Conservation (phyloP, 2,888 invertebrate species). For the Apeira syringaria region DNA sequence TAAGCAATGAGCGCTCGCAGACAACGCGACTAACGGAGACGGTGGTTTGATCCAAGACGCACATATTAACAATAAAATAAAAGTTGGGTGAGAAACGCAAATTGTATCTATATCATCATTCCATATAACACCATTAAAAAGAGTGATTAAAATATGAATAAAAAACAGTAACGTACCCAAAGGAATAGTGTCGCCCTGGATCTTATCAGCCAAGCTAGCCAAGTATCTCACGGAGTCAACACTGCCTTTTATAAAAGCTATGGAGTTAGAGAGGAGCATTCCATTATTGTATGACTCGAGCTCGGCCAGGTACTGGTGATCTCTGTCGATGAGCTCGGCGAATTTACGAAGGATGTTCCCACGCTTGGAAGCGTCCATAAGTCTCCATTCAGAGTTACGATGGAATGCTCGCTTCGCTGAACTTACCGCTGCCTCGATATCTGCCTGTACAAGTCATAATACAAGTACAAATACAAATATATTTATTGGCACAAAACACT, state of each 20-base stretch:
- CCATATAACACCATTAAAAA: too few relatives aligned
- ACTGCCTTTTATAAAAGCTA: constrained; percentile 4
- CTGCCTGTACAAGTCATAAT: constrained; percentile 81
- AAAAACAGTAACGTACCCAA: constrained; percentile 21
- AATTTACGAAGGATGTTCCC: constrained; percentile 88
- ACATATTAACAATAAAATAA: too few relatives aligned
- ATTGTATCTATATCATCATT: too few relatives aligned
- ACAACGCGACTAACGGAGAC: too few relatives aligned
- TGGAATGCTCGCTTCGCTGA: constrained; percentile 90
- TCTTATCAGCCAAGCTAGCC: constrained; percentile 95
- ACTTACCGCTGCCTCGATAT: constrained; percentile 89
- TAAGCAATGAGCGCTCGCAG: too few relatives aligned
- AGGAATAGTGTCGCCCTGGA: constrained; percentile 85
- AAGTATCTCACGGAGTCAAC: constrained; percentile 87
- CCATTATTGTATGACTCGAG: constrained; percentile 96
- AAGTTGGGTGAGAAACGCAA: too few relatives aligned
- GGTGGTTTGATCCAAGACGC: too few relatives aligned
- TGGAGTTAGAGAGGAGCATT: constrained; percentile 63
- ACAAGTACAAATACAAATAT: too few relatives aligned
- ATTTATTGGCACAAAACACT: too few relatives aligned
- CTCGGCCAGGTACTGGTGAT: constrained; percentile 88
- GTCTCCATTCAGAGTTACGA: constrained; percentile 88
- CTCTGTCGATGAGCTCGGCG: constrained; percentile 91
- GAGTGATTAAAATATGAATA: too few relatives aligned
- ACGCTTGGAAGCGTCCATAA: constrained; percentile 91